A percentile compares a stretch with the other conserved stretches of the same genome.
phyloP scores from a whole-genome alignment of 2,113 vertebrate species.

The Anolis sagrei region DNA sequence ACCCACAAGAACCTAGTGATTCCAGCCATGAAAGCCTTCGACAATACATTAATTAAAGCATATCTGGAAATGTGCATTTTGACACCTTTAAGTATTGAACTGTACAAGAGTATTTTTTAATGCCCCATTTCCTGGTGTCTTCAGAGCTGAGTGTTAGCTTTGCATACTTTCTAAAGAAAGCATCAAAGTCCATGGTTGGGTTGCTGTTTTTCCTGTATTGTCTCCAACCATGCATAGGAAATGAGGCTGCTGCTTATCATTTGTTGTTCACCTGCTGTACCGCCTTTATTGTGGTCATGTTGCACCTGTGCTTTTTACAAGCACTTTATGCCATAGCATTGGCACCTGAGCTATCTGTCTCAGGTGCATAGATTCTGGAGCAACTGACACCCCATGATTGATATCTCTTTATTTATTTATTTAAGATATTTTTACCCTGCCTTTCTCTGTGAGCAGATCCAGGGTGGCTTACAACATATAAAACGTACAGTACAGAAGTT shows the following conservation, averaged over 20 bases:
- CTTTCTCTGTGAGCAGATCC: too few species aligned
- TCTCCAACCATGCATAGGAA: background rate
- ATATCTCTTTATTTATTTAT: too few species aligned
- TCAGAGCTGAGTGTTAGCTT: background rate
- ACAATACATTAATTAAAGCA: background rate
- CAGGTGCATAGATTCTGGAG: too few species aligned
- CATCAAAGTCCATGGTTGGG: background rate
- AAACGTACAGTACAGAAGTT: too few species aligned
- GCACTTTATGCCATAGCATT: background rate
- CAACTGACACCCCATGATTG: too few species aligned
- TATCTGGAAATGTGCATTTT: background rate
- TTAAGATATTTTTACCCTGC: too few species aligned
- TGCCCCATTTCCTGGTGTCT: background rate
- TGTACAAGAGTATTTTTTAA: background rate
- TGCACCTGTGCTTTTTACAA: background rate
- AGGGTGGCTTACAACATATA: too few species aligned
- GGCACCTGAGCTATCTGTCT: background rate
- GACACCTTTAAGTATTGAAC: background rate
- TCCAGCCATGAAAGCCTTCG: too few species aligned
- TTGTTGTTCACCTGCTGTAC: background rate
- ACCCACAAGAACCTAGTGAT: too few species aligned
- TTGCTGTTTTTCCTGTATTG: background rate
- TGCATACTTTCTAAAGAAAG: background rate
- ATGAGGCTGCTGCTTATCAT: background rate
- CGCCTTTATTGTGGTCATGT: background rate